Base-by-base conservation (phyloP, 2,113 vertebrate species). In the Epinephelus lanceolatus region DNA sequence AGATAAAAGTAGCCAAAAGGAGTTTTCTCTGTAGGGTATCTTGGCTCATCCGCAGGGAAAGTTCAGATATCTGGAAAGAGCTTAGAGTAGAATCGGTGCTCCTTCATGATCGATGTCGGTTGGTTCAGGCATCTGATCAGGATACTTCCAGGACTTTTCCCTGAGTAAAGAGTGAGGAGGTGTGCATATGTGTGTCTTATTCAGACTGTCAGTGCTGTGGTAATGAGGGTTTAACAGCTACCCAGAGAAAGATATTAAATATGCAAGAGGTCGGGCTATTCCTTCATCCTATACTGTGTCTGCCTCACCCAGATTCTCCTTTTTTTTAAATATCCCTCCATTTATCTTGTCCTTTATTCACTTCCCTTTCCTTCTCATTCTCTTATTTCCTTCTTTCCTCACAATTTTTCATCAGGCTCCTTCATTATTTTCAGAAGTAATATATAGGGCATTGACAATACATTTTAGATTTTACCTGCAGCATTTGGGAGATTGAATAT, bases 161-260 rank as follows among this genome's bases (percentile, higher is more conserved):
- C 33, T 63, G 8, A 37, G 25, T n/a, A 12, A 80, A 30, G 13
- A 68, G n/a, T 53, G 49, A 21, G 62, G 56, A 66, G 13, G 40
- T 66, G 25, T 73, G 52, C 49, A 12, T 45, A 59, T 10, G 11
- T n/a, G 19, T 40, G 12, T 78, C 55, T 61, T 17, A 33, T 52
- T 60, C 61, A 61, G 75, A 15, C 53, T 42, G 57, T 52, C 66
- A 71, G 6, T 60, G 77, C 67, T 49, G 21, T 76, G 52, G 67
- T 80, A 76, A 85, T 80, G 59, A 85, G 70, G 45, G 42, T 60
- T 66, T 60, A 80, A 74, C 57, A 45, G 27, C n/a, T n/a, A 57
- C n/a, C 59, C 30, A 68, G 45, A 60, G 52, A 79, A 71, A 45
- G 8, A 70, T 40, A 75, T 85, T 19, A 33, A 83, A 78, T 79